Base-by-base conservation (phyloP, 2,888 invertebrate genomes). In the Caenorhabditis sp. region DNA sequence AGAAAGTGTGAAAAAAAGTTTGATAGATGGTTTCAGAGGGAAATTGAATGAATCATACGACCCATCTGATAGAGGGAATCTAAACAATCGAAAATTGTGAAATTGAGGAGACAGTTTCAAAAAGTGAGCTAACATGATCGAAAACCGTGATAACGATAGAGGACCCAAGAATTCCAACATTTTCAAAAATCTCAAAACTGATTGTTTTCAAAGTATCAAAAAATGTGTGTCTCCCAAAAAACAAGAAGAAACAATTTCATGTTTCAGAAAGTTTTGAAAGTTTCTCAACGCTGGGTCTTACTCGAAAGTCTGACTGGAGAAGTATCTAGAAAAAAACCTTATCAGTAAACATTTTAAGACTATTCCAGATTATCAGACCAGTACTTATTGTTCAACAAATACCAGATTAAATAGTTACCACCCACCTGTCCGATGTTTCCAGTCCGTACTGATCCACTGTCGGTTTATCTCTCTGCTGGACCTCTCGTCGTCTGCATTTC, bases 401-500 rank as follows among this genome's bases (percentile, higher is more conserved):
- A 4, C 31, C 7, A 7, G 7, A 31, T 6, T 31, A 44, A 44
- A 44, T 5, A 44, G 3, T 8, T 4, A 19, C 16, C 0, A n/a
- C 28, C 16, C 7, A 86, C 86, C 84, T 73, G 82, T 64, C 10
- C 86, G 74, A 58, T 84, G 82, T 24, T 66, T 80, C 86, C 86
- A 86, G 41, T 86, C 84, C 10, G 66, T 77, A 26, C 76, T 68
- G 31, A 84, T 74, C 86, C 86, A 86, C 16, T 81, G 79, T 22
- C 80, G 69, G 16, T 74, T 75, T 24, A 75, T 69, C 16, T 68
- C 86, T 24, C 75, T 75, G 10, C 74, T 80, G 5, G 84, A 85
- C 51, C 82, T 72, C 58, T 86, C 86, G 59, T 85, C 86, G 64
- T 86, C 86, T 4, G 82, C 86, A 68, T 86, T 86, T 41, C 85